Evolutionary conservation across 2,797 vertebrate genomes (phyloP).

Genomic region (Oreortyx pictus): DNA sequence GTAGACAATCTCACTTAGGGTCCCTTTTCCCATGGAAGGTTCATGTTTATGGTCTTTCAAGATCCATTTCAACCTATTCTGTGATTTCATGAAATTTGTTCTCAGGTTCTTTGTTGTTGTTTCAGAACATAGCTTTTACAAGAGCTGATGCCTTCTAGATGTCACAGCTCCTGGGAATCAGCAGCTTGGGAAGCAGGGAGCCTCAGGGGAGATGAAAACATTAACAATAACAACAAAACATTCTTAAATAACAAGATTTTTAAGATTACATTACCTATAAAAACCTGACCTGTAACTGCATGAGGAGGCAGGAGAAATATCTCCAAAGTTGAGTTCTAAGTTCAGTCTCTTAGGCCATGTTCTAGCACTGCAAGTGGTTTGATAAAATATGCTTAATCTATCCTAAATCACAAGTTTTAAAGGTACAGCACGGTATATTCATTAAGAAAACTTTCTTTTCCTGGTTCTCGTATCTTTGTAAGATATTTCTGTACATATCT

Average conservation of each 20-base stretch:
- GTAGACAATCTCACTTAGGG: too few species aligned
- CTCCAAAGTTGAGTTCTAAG: not conserved
- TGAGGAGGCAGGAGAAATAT: not conserved
- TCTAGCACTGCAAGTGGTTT: rapidly evolving
- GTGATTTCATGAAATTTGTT: not conserved
- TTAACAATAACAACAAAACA: not conserved
- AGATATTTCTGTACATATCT: not conserved
- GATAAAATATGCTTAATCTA: not conserved
- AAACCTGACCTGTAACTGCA: not conserved
- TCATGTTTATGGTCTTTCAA: not conserved
- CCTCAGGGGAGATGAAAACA: not conserved
- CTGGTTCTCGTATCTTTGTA: not conserved
- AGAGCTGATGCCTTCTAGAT: not conserved
- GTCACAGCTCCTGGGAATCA: not conserved
- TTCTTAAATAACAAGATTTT: not conserved
- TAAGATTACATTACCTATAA: not conserved
- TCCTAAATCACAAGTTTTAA: not conserved
- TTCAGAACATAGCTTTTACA: not conserved
- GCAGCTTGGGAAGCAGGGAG: not conserved
- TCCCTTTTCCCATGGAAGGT: too few species aligned
- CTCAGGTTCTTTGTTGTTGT: not conserved
- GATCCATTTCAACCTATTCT: not conserved
- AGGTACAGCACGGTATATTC: not conserved
- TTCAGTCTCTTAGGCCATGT: not conserved
- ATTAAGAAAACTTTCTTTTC: not conserved